Percentiles rank a stretch among this genome's conserved stretches.
Conservation (phyloP, 64 coral and sea anemone genomes). For the Stichodactyla helianthus region DNA sequence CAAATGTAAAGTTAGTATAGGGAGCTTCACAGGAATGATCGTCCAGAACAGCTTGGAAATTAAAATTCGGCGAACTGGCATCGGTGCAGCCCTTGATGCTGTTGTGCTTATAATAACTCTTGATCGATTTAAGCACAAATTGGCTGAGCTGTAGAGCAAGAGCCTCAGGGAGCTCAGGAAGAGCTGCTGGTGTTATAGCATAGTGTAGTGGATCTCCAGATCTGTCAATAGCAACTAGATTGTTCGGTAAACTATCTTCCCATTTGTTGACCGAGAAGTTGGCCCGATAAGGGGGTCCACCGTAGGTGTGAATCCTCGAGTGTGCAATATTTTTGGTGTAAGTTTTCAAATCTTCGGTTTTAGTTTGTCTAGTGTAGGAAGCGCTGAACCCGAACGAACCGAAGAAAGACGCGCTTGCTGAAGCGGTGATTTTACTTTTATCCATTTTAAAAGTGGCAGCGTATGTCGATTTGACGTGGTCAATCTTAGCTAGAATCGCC, state of each 20-base stretch:
- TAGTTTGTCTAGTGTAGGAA: slow-evolving; percentile 15
- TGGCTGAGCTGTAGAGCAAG: slow-evolving; percentile 30
- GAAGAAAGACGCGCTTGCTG: slow-evolving; percentile 75
- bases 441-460: slow-evolving; percentile 27
- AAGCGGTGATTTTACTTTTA: slow-evolving; percentile 67
- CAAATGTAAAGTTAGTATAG: slow-evolving; percentile 79
- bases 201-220: slow-evolving; percentile 81
- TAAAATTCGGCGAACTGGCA: slow-evolving; percentile 80
- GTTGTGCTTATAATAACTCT: slow-evolving; percentile 75
- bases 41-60: slow-evolving; percentile 87
- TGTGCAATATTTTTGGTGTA: slow-evolving; percentile 57
- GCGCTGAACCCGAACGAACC: neutral
- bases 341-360: slow-evolving; percentile 30
- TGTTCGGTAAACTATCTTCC: slow-evolving; percentile 60
- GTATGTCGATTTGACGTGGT: slow-evolving; percentile 54
- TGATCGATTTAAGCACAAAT: slow-evolving; percentile 63
- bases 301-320: slow-evolving; percentile 60
- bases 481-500: slow-evolving; percentile 71
- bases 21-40: slow-evolving; percentile 44
- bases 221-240: slow-evolving; percentile 75
- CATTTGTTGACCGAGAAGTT: slow-evolving; percentile 77
- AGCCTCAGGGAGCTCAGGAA: slow-evolving; percentile 68
- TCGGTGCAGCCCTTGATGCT: slow-evolving; percentile 77
- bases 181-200: slow-evolving; percentile 48
- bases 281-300: slow-evolving; percentile 61